Base-by-base conservation (phyloP, 2,888 invertebrate genomes). In the Ennomos erosarius region DNA sequence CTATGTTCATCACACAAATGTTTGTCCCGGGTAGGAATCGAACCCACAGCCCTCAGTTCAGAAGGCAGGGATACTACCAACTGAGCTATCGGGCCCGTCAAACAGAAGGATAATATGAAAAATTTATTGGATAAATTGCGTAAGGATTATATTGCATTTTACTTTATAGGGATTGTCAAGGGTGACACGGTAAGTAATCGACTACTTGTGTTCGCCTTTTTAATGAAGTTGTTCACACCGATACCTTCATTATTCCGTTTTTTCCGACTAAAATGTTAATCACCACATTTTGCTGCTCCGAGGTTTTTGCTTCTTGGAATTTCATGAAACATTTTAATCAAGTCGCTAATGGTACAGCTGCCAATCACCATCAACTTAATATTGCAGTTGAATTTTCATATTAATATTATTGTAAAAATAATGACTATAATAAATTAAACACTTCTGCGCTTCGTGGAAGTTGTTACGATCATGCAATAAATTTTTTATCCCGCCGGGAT, bases 201-300 rank as follows among this genome's bases (percentile, higher is more conserved):
- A 76, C 76, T 79, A 73, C 79, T 78, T 71, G 74, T 81, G 77
- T 81, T 86, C 80, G 73, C 85, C 82, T 85, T 87, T 82, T 85
- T 76, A 84, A 87, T 87, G 83, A 81, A 85, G 84, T 82, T 82
- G 85, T 86, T 84, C 79, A 77, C 82, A 80, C 81, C 78, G 80
- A 84, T 79, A 84, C 82, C 76, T 81, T 85, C 77, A 84, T 87
- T 87, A 85, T 73, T 79, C 76, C 78, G 76, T 82, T 86, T 84
- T 75, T 81, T 82, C 74, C 75, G 73, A 59, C 73, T 74, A 73
- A 84, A 84, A 87, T 82, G 82, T 84, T 86, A 86, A 88, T 86
- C 79, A 83, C 82, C 81, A 77, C 78, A 81, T 86, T 84, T 81
- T 83, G 82, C 76, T 79, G 78, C 68, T 59, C 64, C 70, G 60